These are phyloP conservation scores for Macrophya annulata DNA, from an alignment of 2,888 invertebrate species.

Conservation along the genomic window DNA sequence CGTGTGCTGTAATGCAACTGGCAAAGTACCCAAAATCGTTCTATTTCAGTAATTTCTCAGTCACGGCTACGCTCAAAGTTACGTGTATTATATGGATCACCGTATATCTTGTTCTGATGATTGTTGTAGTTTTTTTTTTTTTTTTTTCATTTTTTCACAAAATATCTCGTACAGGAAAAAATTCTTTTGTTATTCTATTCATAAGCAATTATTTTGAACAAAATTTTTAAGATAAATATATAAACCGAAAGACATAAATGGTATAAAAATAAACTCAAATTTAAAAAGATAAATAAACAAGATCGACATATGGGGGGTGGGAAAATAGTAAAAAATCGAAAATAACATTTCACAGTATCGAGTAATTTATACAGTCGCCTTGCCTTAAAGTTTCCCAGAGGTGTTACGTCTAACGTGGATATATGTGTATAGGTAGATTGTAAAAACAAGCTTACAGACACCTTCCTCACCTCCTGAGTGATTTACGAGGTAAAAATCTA, in stretches of 20 bases:
- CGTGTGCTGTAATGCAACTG: slow-evolving; percentile 28
- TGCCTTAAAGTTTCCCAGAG: neutral
- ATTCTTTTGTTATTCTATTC: no score
- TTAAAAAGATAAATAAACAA: no score
- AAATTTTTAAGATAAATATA: no score
- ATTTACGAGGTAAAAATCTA: slow-evolving; percentile 14
- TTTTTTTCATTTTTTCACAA: no score
- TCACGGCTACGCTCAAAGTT: slow-evolving; percentile 16
- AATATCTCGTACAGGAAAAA: no score
- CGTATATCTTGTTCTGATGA: neutral
- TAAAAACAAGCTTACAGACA: slow-evolving; percentile 21
- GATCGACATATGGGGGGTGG: neutral
- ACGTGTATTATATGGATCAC: neutral
- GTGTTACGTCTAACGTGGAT: neutral
- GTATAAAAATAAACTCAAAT: no score
- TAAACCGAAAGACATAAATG: no score
- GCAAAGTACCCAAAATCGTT: slow-evolving; percentile 51
- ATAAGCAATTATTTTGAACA: no score
- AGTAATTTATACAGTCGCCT: neutral
- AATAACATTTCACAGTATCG: slow-evolving; percentile 24
- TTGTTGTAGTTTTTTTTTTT: no score
- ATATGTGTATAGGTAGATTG: neutral
- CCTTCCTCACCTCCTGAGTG: neutral
- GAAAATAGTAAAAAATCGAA: slow-evolving; percentile 18
- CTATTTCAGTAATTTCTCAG: slow-evolving; percentile 50